Evolutionary conservation across 2,113 vertebrate genomes (phyloP).

Genomic region (Paedocypris sp.): DNA sequence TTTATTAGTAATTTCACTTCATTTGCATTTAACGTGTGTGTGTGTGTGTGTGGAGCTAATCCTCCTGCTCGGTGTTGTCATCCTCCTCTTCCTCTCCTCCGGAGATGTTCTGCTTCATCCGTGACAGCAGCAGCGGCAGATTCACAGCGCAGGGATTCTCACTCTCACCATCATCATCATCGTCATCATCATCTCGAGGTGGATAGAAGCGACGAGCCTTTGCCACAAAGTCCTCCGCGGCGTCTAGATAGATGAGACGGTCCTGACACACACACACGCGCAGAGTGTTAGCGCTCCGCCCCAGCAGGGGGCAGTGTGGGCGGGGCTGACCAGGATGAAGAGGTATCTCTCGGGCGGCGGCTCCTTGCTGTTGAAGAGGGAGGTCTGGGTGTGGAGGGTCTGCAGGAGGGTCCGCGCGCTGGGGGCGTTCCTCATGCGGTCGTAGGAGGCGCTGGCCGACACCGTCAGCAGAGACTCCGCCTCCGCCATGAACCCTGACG

Average conservation of each 20-base stretch:
- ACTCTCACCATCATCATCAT: conserved; percentile 62
- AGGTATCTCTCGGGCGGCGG: conserved; percentile 72
- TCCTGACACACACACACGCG: conserved; percentile 57
- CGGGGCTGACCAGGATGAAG: conserved; percentile 64
- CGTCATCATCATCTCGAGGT: conserved; percentile 47
- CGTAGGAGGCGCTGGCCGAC: conserved; percentile 54
- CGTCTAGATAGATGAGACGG: conserved; percentile 67
- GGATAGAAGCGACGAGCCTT: conserved; percentile 70
- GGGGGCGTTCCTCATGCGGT: conserved; percentile 61
- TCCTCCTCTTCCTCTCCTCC: conserved; percentile 42
- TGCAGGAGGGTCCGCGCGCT: conserved; percentile 56
- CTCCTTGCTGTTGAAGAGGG: conserved; percentile 55
- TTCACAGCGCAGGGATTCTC: conserved; percentile 32
- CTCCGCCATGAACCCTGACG: conserved; percentile 65
- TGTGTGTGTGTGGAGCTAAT: too few relatives aligned
- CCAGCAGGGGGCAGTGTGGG: too few relatives aligned
- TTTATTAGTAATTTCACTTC: too few relatives aligned
- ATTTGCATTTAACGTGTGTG: neutral
- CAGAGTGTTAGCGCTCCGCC: too few relatives aligned
- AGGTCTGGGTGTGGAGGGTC: conserved; percentile 57
- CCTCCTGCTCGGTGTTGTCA: conserved; percentile 36
- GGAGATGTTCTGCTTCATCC: conserved; percentile 44
- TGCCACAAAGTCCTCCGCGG: conserved; percentile 65
- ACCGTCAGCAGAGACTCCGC: conserved; percentile 65
- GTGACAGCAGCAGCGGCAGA: conserved; percentile 59